These are phyloP conservation scores for Anas flavirostris DNA, from an alignment of 2,797 vertebrate species.

Conservation along the genomic window DNA sequence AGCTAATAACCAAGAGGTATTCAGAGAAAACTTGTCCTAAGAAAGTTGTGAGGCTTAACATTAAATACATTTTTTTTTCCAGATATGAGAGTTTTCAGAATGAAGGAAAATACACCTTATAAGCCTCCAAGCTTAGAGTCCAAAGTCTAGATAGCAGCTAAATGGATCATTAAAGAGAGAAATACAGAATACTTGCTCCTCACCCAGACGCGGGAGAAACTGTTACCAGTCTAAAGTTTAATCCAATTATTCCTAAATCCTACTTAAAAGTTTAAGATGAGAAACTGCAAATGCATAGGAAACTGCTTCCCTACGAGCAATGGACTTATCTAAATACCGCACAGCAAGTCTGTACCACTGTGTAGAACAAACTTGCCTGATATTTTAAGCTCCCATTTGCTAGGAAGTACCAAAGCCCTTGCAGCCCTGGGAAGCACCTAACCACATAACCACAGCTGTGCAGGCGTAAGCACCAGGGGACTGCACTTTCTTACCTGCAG, in stretches of 20 bases:
- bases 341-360: not conserved
- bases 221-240: not conserved
- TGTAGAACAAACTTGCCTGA: not conserved
- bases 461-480: not conserved
- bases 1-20: not conserved
- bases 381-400: not conserved
- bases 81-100: not conserved
- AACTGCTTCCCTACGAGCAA: not conserved
- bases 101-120: not conserved
- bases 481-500: not conserved
- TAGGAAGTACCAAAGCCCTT: not conserved
- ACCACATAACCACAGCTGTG: not conserved
- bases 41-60: not conserved
- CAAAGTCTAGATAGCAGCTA: not conserved
- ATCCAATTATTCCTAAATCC: not conserved
- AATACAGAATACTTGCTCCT: not conserved
- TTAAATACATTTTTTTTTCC: not conserved
- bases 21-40: not conserved
- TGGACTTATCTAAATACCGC: not conserved
- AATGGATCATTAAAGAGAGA: not conserved
- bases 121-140: not conserved
- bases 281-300: not conserved
- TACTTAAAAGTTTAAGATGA: not conserved
- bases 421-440: not conserved
- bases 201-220: not conserved